These are phyloP conservation scores for Telenomus remus DNA, from an alignment of 1,140 invertebrate genomes.

Conservation along the genomic window DNA sequence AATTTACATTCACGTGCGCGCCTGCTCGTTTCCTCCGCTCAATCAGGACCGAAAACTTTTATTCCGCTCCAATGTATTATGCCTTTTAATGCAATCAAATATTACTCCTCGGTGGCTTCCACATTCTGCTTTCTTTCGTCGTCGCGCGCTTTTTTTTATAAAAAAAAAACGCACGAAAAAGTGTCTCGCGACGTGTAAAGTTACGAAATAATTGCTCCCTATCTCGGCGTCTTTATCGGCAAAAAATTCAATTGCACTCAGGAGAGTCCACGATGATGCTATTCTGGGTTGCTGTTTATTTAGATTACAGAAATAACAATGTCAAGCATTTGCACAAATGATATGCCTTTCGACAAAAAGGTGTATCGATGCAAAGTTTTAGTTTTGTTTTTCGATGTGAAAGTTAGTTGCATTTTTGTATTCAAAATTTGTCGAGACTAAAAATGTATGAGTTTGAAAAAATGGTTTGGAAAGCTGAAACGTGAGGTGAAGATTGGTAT, in stretches of 20 bases:
- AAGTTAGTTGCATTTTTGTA: too few species aligned
- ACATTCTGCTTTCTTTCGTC: constrained; percentile 5
- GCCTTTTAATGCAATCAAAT: constrained; percentile 44
- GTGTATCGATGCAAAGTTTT: background rate
- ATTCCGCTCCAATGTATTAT: constrained; percentile 28
- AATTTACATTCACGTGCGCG: constrained; percentile 11
- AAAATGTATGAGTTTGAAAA: too few species aligned
- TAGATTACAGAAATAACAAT: constrained; percentile 5
- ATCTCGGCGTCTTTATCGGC: constrained; percentile 5
- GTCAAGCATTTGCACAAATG: constrained; percentile 19
- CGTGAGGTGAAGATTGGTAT: too few species aligned
- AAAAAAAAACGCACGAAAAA: background rate
- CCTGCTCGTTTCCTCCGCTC: background rate
- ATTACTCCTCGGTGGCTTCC: constrained; percentile 6
- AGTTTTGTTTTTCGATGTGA: background rate
- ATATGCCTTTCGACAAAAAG: constrained; percentile 7
- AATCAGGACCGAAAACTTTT: constrained; percentile 22
- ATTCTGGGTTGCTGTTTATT: constrained; percentile 16
- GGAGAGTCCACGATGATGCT: background rate
- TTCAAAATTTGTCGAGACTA: too few species aligned
- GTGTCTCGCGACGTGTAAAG: constrained; percentile 6
- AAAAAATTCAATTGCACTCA: constrained; percentile 1
- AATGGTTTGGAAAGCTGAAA: too few species aligned
- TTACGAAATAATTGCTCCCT: constrained; percentile 22
- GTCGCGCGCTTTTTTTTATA: constrained; percentile 6